These are phyloP conservation scores for Agrilus mali DNA, from an alignment of 2,888 invertebrate genomes.

Conservation along the genomic window DNA sequence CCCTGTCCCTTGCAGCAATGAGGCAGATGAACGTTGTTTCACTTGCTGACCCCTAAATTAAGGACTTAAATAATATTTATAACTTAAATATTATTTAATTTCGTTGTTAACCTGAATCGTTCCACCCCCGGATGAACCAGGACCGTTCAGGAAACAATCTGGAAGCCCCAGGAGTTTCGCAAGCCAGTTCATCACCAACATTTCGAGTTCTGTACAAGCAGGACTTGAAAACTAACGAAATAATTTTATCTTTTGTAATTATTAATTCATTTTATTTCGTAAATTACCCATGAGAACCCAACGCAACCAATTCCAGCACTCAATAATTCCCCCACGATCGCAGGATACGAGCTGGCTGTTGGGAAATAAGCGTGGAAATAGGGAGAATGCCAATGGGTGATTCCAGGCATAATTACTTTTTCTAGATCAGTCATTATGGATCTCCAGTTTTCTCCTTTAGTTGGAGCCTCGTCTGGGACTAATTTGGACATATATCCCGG, in stretches of 20 bases:
- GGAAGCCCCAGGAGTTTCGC: slow-evolving; percentile 75
- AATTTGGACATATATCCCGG: slow-evolving; percentile 80
- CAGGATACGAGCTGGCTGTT: slow-evolving; percentile 72
- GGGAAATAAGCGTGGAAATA: slow-evolving; percentile 89
- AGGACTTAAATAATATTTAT: too few species aligned
- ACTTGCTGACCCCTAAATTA: slow-evolving; percentile 78
- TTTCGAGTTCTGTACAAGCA: slow-evolving; percentile 83
- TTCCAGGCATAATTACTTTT: slow-evolving; percentile 82
- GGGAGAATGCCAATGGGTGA: slow-evolving; percentile 90
- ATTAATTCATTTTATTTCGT: too few species aligned
- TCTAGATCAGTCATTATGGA: slow-evolving; percentile 81
- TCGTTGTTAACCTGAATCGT: slow-evolving; percentile 46
- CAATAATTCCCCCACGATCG: slow-evolving; percentile 72
- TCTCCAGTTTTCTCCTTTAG: slow-evolving; percentile 72
- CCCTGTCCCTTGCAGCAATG: slow-evolving; percentile 60
- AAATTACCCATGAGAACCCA: slow-evolving; percentile 79
- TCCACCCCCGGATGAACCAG: slow-evolving; percentile 68
- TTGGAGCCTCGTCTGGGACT: slow-evolving; percentile 73
- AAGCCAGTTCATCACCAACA: slow-evolving; percentile 85
- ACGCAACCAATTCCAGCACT: slow-evolving; percentile 70
- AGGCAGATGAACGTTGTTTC: slow-evolving; percentile 75
- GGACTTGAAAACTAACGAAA: slow-evolving; percentile 28
- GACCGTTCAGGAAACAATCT: slow-evolving; percentile 61
- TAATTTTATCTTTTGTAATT: too few species aligned
- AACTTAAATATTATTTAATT: too few species aligned